Conservation (phyloP, 1,140 invertebrate species). For the Elymnias hypermnestra region DNA sequence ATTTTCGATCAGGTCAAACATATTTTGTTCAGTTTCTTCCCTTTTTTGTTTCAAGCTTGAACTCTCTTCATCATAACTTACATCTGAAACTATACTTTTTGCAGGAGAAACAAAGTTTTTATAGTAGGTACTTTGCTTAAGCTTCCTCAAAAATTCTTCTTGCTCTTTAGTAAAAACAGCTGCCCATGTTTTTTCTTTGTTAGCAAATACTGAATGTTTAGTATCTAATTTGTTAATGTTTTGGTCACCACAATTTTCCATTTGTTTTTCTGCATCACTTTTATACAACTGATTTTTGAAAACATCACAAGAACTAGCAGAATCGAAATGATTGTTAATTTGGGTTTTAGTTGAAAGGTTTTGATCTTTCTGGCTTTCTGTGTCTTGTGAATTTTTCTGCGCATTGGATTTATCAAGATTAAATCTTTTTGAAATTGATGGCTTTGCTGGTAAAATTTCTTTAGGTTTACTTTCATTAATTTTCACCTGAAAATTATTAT, state of each 20-base stretch:
- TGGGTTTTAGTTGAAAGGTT: background rate
- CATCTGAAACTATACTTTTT: constrained; percentile 47
- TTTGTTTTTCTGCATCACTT: too few relatives aligned
- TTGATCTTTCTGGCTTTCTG: background rate
- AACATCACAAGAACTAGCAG: too few relatives aligned
- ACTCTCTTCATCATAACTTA: constrained; percentile 61
- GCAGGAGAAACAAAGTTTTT: constrained; percentile 56
- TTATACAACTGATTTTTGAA: too few relatives aligned
- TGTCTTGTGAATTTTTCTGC: background rate
- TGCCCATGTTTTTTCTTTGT: constrained; percentile 53
- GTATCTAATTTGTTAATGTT: constrained; percentile 10
- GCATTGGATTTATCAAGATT: background rate
- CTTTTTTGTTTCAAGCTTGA: constrained; percentile 58
- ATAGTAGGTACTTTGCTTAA: constrained; percentile 63
- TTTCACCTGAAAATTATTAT: constrained; percentile 18
- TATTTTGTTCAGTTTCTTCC: constrained; percentile 79
- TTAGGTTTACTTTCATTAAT: constrained; percentile 17
- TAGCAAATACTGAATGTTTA: constrained; percentile 4
- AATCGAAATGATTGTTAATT: too few relatives aligned
- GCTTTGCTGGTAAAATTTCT: constrained; percentile 2
- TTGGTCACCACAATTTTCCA: constrained; percentile 6
- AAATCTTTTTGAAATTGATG: constrained; percentile 13
- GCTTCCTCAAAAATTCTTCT: constrained; percentile 54
- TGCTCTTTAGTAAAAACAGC: constrained; percentile 64
- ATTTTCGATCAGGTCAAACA: constrained; percentile 85